These are phyloP conservation scores for Okamejei kenojei DNA, from an alignment of 2,797 vertebrate species.

Conservation along the genomic window DNA sequence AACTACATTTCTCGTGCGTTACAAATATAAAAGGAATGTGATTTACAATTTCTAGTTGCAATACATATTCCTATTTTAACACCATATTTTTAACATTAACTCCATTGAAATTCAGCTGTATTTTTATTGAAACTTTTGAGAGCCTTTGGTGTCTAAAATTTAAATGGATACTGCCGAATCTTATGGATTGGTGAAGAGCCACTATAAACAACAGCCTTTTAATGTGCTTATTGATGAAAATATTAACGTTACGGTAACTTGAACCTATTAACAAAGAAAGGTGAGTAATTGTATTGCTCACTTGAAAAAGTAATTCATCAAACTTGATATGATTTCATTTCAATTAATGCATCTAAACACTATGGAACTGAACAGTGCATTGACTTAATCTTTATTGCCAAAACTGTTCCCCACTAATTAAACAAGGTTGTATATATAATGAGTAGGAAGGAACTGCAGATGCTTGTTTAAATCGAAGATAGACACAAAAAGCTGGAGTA, in stretches of 20 bases:
- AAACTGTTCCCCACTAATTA: neutral
- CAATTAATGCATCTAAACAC: neutral
- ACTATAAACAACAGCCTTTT: neutral
- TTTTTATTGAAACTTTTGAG: slow-evolving; percentile 2
- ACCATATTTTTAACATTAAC: neutral
- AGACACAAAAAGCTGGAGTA: too few relatives aligned
- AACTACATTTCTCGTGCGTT: slow-evolving; percentile 5
- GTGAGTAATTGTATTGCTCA: slow-evolving; percentile 15
- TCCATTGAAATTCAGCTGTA: neutral
- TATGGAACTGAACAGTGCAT: neutral
- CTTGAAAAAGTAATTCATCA: neutral
- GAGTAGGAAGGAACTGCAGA: too few relatives aligned
- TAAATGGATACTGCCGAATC: neutral
- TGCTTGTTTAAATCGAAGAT: too few relatives aligned
- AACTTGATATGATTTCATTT: too few relatives aligned
- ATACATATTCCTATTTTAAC: neutral
- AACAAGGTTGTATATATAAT: neutral
- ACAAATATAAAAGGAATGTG: neutral
- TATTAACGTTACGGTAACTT: neutral
- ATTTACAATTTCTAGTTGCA: neutral
- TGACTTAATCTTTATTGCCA: neutral
- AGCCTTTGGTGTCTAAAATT: slow-evolving; percentile 2
- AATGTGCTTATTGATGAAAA: neutral
- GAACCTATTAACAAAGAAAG: neutral
- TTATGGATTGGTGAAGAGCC: neutral